Percentiles rank a stretch among this genome's conserved stretches.
Conservation (phyloP, 2,797 vertebrate species). For the Syngnathus rostellatus region DNA sequence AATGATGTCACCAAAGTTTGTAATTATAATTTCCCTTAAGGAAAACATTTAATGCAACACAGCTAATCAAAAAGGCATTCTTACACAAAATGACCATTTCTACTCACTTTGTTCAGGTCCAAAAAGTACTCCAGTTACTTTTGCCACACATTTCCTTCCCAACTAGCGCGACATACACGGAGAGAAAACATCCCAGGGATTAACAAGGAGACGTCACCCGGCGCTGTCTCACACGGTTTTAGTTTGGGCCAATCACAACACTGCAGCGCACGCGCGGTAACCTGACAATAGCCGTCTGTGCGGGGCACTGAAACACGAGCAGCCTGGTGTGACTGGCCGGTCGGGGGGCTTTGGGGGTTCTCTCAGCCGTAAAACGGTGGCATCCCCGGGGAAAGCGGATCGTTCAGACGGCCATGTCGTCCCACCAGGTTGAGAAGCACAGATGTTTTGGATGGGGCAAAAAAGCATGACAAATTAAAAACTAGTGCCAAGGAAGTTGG, state of each 20-base stretch:
- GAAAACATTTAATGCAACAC: background rate
- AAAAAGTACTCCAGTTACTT: background rate
- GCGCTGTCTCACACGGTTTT: conserved; percentile 30
- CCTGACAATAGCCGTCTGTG: conserved; percentile 52
- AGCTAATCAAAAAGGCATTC: background rate
- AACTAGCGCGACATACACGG: background rate
- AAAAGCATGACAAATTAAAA: background rate
- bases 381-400: conserved; percentile 20
- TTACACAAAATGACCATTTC: background rate
- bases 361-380: conserved; percentile 37
- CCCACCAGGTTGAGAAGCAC: background rate
- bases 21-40: background rate
- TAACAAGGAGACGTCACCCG: conserved; percentile 44
- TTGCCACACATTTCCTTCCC: background rate
- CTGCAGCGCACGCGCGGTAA: conserved; percentile 42
- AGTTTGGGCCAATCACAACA: conserved; percentile 39
- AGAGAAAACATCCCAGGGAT: conserved; percentile 21
- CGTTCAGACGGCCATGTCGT: background rate
- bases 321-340: conserved; percentile 34
- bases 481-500: background rate
- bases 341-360: conserved; percentile 28
- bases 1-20: background rate
- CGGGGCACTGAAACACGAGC: conserved; percentile 61
- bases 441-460: too few species aligned
- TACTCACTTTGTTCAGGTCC: background rate